Evolutionary conservation across 2,888 invertebrate genomes (phyloP), one percentile per base, ranked within the genome.

Genomic region (Cosmia pyralina): DNA sequence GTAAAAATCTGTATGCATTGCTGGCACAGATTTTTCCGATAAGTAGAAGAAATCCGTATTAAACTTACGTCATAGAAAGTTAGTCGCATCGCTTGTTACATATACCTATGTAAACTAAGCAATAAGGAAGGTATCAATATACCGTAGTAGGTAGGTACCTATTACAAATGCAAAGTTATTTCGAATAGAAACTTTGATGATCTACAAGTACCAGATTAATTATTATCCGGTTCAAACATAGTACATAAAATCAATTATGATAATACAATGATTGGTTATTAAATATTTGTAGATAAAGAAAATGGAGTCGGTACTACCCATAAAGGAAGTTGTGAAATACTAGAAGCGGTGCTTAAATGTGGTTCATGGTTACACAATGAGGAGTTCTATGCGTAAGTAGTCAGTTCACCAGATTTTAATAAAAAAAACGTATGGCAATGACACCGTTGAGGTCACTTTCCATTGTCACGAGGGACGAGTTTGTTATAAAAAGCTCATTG

Each of bases 311-410:
- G 4, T 10, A 19, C 17, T 57, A 52, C 22, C 59, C 64, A 22
- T 60, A 46, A 28, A 60, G 62, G 62, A 76, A 70, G 53, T 84
- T 79, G 52, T 55, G 64, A 76, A 77, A 79, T 75, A 69, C 65
- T 50, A 72, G 60, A 59, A 75, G 77, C 34, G 34, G 46, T 81
- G 85, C 86, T 83, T 82, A 88, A 91, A 92, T 90, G 81, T 91
- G 88, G 92, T 89, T 92, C 92, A 93, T 89, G 92, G 92, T 87
- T 88, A 69, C 41, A 64, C 71, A 76, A 70, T 81, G 77, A 88
- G 86, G 86, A 88, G 72, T 83, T 82, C 74, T 80, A 87, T 87
- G 90, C 90, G 86, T 89, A 88, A 86, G 80, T 73, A 72, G 69
- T 72, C 70, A 62, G 79, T 85, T 86, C 85, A 83, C 78, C 81